Evolutionary conservation across 2,113 vertebrate species (phyloP), one percentile per base, ranked within the genome.

Genomic region (Paraplagusia blochii): DNA sequence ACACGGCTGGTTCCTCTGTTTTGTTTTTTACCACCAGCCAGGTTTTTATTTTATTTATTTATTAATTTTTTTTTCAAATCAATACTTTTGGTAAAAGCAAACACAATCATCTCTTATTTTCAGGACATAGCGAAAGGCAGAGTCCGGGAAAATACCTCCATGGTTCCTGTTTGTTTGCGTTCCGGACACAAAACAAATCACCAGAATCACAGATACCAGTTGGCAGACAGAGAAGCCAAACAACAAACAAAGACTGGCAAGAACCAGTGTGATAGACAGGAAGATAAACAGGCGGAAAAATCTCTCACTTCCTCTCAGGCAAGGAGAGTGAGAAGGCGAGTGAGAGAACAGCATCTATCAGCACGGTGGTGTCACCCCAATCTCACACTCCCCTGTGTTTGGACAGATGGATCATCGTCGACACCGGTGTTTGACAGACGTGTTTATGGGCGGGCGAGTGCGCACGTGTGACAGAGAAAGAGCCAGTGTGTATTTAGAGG

Each of bases 361-460:
- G 63, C 76, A 67, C 49, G 34, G 36, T 63, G 58, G 66, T 71
- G 69, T 79, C 76, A 83, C 82, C 79, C 76, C 38, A 38, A 69
- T 66, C 72, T 80, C 82, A 73, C 80, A 69, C 81, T 75, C 60
- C 44, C 48, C 42, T 49, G 55, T 81, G 84, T 86, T 88, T 85
- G 72, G 80, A 88, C 83, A 88, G 75, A 82, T 86, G 85, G 79
- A 79, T 77, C 80, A 80, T 81, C 60, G 66, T 56, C 72, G 49
- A 46, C 61, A 18, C 73, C 81, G 80, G 52, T 67, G 58, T 73
- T 65, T 81, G 75, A 73, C 71, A 81, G 77, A 76, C 49, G 49
- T 52, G 74, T 64, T 74, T 83, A 40, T 57, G 44, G 67, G 46
- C 50, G 16, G 47, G 49, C 49, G 16, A 16, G 29, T 16, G 47